A percentile compares a stretch with the other conserved stretches of the same genome.
phyloP scores from a whole-genome alignment of 2,888 invertebrate species.

The Cantharis nigra region DNA sequence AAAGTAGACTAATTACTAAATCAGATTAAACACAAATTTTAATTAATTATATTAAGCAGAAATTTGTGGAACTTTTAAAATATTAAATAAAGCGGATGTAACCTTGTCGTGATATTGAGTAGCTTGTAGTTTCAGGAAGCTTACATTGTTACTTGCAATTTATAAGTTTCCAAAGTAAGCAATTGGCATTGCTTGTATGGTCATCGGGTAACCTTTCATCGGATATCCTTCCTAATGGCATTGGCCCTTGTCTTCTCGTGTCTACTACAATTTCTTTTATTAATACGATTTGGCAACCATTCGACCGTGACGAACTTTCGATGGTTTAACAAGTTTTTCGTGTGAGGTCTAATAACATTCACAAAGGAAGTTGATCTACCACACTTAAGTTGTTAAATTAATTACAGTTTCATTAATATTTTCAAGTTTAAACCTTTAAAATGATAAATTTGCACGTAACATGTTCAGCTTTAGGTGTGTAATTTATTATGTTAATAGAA shows the following conservation, averaged over 20 bases:
- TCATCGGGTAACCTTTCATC: slow-evolving; percentile 33
- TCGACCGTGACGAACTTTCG: not conserved
- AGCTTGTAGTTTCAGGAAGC: slow-evolving; percentile 11
- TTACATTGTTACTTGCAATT: slow-evolving; percentile 8
- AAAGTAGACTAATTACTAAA: not conserved
- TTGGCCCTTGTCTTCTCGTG: slow-evolving; percentile 21
- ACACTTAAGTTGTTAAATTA: not conserved
- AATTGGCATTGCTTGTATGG: slow-evolving; percentile 35
- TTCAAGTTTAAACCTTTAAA: not conserved
- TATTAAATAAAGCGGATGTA: not conserved
- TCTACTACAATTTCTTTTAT: slow-evolving; percentile 1
- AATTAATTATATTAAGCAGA: not conserved
- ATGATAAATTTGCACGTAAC: not conserved
- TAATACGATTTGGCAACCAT: not conserved
- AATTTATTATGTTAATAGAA: not conserved
- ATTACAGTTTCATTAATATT: not conserved
- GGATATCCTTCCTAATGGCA: slow-evolving; percentile 35
- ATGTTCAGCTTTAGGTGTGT: not conserved
- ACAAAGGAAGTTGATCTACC: not conserved
- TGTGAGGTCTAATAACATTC: not conserved
- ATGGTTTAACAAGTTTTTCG: not conserved
- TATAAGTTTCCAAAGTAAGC: slow-evolving; percentile 21
- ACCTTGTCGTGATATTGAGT: not conserved
- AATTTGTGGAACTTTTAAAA: not conserved
- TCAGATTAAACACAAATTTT: not conserved